phyloP scores from a whole-genome alignment of 2,888 invertebrate genomes.

The Sycophila texana region DNA sequence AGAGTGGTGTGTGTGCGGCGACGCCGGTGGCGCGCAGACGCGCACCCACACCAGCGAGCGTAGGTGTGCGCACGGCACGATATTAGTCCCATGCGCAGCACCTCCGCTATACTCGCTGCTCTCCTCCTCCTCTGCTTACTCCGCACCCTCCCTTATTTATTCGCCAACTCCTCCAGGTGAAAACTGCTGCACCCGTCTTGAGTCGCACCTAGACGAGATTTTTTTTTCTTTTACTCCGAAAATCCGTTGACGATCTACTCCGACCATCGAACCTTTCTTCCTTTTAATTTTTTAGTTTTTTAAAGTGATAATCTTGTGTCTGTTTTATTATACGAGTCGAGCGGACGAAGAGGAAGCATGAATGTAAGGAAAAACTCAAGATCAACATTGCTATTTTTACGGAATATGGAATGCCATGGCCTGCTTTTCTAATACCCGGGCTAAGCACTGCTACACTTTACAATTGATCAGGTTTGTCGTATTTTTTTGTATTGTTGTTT shows the following conservation, averaged over 20 bases:
- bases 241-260: background rate
- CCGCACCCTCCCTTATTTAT: too few relatives aligned
- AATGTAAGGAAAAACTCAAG: slow-evolving; percentile 19
- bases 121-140: background rate
- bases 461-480: slow-evolving; percentile 30
- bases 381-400: slow-evolving; percentile 40
- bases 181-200: background rate
- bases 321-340: background rate
- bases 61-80: background rate
- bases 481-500: background rate
- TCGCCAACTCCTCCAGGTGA: too few relatives aligned
- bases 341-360: slow-evolving; percentile 10
- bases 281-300: slow-evolving; percentile 17
- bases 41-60: background rate
- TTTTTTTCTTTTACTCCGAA: background rate
- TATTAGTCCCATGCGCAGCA: slow-evolving; percentile 36
- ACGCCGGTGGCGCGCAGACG: background rate
- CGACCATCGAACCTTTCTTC: background rate
- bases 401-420: slow-evolving; percentile 26
- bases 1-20: background rate
- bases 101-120: slow-evolving; percentile 17
- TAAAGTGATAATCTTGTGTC: background rate
- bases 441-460: background rate
- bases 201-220: too few relatives aligned
- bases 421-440: slow-evolving; percentile 23